Evolutionary conservation across 1,140 invertebrate genomes (phyloP), one percentile per base, ranked within the genome.

Genomic region (Solenopsis invicta): DNA sequence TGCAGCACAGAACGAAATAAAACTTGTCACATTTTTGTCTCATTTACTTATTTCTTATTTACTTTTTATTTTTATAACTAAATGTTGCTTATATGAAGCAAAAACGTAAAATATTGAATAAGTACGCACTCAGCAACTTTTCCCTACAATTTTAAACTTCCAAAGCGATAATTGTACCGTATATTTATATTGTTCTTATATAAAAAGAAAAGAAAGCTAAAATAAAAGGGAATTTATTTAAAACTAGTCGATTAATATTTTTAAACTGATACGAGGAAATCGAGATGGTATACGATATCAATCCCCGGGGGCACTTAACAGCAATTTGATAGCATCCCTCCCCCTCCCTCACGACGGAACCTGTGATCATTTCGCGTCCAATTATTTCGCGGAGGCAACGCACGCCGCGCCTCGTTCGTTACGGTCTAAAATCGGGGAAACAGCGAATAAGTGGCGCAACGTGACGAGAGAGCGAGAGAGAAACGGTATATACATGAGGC

Each of bases 291-390:
- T 72, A 52, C 41, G 29, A 82, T 52, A 74, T 48, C 21, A 82
- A 82, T 82, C 24, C 16, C 41, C 18, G n/a, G 13, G 41, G 37
- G 41, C 37, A 41, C 74, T 16, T 48, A 45, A 48, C 52, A 59
- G 54, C 50, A 69, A 82, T 82, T 82, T 59, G n/a, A 61, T 74
- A 72, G 52, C 37, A 13, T 34, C 18, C 21, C 24, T 12, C 24
- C 13, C 48, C 29, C 18, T n/a, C 6, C n/a, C 50, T 12, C 24
- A 21, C 29, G 29, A 21, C 24, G 37, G 9, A 59, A 18, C 52
- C 80, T 59, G 41, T 59, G 80, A 82, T 82, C 67, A 82, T 82
- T 82, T 82, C 24, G 80, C 80, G 67, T 82, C 69, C 67, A 82
- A 82, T 82, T 82, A 82, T 82, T 82, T 69, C 77, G 62, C 62